Conservation (phyloP, 1,140 invertebrate genomes). For the Micrasema minimum region DNA sequence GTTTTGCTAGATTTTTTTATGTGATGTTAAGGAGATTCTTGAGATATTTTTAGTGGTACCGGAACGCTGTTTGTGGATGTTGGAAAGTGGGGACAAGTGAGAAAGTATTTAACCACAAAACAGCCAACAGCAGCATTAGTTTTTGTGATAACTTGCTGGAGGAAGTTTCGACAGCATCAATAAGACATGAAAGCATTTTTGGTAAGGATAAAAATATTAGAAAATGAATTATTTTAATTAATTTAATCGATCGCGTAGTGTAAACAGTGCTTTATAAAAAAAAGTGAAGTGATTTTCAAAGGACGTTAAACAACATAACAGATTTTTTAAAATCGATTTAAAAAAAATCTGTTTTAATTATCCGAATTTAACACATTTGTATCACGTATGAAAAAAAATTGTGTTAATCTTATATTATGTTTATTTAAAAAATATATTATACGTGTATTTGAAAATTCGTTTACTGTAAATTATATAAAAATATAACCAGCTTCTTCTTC, state of each 20-base stretch:
- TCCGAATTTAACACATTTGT: not conserved
- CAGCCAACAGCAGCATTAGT: conserved; percentile 9
- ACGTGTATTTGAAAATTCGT: no score
- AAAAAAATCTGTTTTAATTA: not conserved
- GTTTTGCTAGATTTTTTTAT: no score
- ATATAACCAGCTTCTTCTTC: no score
- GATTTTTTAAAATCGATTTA: not conserved
- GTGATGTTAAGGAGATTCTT: no score
- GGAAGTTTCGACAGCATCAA: conserved; percentile 2
- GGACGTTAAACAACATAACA: not conserved
- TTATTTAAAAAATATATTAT: not conserved
- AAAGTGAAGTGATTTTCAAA: not conserved
- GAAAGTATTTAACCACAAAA: not conserved
- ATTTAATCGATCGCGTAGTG: no score
- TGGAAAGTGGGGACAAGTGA: not conserved
- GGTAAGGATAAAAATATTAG: conserved; percentile 16
- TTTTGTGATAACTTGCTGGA: conserved; percentile 19
- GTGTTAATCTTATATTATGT: not conserved
- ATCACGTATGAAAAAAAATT: not conserved
- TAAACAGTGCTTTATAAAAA: no score
- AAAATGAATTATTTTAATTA: conserved; percentile 4
- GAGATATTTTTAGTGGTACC: no score
- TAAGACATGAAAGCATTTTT: conserved; percentile 38
- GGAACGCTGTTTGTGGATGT: no score
- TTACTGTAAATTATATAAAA: no score